Conservation (phyloP, 2,797 vertebrate species). For the Morus bassanus region DNA sequence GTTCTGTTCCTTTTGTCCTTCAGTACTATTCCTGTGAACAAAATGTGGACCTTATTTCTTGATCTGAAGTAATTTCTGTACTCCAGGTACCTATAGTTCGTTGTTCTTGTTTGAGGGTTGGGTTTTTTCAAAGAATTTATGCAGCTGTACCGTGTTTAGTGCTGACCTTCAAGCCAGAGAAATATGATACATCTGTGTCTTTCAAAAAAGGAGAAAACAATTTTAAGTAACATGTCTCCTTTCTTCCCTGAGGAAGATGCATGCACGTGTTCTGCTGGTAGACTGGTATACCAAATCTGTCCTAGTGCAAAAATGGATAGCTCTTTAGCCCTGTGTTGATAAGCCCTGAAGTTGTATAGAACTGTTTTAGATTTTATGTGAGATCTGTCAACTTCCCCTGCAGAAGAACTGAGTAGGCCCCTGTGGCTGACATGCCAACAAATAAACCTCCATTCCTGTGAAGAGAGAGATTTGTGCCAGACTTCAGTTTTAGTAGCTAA, state of each 20-base stretch:
- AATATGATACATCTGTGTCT: neutral
- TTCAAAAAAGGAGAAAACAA: neutral
- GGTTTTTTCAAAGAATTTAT: neutral
- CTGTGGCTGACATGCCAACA: neutral
- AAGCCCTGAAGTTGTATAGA: neutral
- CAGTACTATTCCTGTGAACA: neutral
- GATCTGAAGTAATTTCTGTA: neutral
- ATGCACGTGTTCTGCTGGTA: neutral
- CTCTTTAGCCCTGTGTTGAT: neutral
- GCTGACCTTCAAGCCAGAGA: neutral
- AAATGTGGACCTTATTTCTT: neutral
- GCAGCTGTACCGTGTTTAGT: neutral
- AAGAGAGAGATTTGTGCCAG: neutral
- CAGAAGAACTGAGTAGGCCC: neutral
- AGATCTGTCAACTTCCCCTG: neutral
- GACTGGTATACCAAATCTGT: neutral
- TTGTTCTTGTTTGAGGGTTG: neutral
- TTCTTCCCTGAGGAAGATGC: neutral
- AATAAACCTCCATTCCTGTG: neutral
- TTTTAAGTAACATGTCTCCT: neutral
- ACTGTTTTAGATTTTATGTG: neutral
- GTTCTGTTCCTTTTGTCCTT: neutral
- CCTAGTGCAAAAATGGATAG: neutral
- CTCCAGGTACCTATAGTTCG: neutral
- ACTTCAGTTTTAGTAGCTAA: slow-evolving; percentile 17